phyloP scores from a whole-genome alignment of 2,888 invertebrate species.

The Cephalotes varians region DNA sequence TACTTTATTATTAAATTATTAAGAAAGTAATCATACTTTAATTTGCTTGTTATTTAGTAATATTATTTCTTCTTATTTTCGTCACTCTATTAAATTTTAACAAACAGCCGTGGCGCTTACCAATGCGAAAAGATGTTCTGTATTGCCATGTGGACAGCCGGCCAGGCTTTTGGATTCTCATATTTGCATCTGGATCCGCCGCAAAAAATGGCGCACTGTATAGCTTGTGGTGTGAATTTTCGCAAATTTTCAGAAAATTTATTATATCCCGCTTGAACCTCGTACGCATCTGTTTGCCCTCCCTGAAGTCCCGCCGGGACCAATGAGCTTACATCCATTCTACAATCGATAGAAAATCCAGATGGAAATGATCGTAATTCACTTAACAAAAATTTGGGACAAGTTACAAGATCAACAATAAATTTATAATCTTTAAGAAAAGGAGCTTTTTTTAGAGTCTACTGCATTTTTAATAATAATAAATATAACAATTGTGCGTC shows the following conservation, averaged over 20 bases:
- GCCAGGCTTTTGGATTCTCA: conserved; percentile 89
- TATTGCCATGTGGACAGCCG: conserved; percentile 89
- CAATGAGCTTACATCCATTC: conserved; percentile 83
- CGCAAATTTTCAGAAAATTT: conserved; percentile 87
- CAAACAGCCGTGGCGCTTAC: conserved; percentile 86
- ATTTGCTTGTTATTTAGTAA: not conserved
- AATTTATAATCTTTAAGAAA: not conserved
- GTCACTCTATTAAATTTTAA: conserved; percentile 4
- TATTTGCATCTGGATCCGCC: conserved; percentile 94
- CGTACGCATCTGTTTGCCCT: conserved; percentile 75
- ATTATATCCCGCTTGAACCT: conserved; percentile 83
- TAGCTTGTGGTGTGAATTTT: conserved; percentile 89
- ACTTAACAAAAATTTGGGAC: not conserved
- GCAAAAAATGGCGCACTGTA: conserved; percentile 94
- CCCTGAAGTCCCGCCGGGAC: conserved; percentile 82
- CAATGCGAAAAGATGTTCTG: conserved; percentile 94
- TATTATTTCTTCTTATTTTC: not conserved
- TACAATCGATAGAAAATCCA: conserved; percentile 56
- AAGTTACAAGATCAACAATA: not conserved
- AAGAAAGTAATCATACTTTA: not conserved
- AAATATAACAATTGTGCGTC: not conserved
- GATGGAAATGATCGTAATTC: not conserved
- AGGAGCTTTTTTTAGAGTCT: not conserved
- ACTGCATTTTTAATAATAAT: not conserved
- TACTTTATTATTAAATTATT: not conserved